Evolutionary conservation across 1,140 invertebrate species (phyloP), one percentile per base, ranked within the genome.

Genomic region (Himalopsyche phryganea): DNA sequence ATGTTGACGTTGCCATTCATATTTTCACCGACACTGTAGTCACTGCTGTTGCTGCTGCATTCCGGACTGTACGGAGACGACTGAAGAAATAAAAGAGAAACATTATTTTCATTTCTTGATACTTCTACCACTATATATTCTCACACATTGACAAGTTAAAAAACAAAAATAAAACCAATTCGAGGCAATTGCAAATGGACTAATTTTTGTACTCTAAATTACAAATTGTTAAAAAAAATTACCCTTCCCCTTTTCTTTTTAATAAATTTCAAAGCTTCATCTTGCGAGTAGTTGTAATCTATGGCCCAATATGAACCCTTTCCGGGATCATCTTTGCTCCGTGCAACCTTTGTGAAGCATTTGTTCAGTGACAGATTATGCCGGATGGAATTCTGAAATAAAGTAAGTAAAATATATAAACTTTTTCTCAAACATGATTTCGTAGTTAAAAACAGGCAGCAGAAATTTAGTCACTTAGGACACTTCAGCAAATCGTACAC

Each of bases 311-410:
- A 84, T 10, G 80, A 81, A 6, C 82, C 82, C 66, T 83, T 85
- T 59, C 83, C 83, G 1, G 83, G 83, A 68, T 85, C 83, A 61
- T 84, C 81, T 68, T 84, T 83, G 50, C 80, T 80, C 41, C 83
- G 72, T 6, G 83, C 78, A 52, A 85, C 81, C 67, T 84, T 85
- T 60, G 83, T 79, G 68, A 88, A 88, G 69, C 92, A 95, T 69
- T 94, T 95, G 79, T 96, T 95, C 48, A 95, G 78, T 0, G 91
- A 94, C 42, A 96, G 72, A 67, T 96, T 96, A 77, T 95, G 94
- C 40, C 93, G 81, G 67, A 96, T 96, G 1, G 92, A 96, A 68
- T 96, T 96, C 91, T 95, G 80, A 6, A 76, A 73, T 42, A 35
- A 6, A n/a, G n/a, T n/a, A 35, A 35, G 15, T n/a, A n/a, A n/a